A percentile compares a stretch with the other conserved stretches of the same genome.
phyloP scores from a whole-genome alignment of 2,888 invertebrate species.

The Lasioglossum morio region DNA sequence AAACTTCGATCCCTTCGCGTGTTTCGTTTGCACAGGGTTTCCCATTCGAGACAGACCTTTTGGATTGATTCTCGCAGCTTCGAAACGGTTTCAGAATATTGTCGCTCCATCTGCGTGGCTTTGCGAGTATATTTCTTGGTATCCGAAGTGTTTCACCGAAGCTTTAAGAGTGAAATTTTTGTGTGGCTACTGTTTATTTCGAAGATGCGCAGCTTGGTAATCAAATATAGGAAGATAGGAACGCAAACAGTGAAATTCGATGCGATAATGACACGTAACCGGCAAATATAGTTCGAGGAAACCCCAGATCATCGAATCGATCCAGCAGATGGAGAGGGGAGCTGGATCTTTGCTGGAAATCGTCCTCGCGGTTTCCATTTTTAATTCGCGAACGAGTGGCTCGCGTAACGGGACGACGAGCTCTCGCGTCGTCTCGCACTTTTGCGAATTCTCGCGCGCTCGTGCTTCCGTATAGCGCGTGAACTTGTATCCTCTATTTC shows the following conservation, averaged over 20 bases:
- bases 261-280: not conserved
- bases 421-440: constrained; percentile 22
- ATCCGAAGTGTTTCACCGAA: not conserved
- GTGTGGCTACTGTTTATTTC: not conserved
- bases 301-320: not conserved
- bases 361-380: constrained; percentile 25
- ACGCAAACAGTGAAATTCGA: not conserved
- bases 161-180: not conserved
- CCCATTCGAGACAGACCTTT: not conserved
- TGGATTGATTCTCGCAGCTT: not conserved
- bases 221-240: not conserved
- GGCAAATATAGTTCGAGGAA: not conserved
- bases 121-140: not conserved
- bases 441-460: constrained; percentile 46
- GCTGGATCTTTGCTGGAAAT: not conserved
- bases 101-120: not conserved
- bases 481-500: not conserved
- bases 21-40: not conserved
- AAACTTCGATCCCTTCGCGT: not conserved
- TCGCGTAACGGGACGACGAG: constrained; percentile 34
- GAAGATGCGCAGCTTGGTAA: not conserved
- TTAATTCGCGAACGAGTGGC: constrained; percentile 23
- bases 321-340: not conserved
- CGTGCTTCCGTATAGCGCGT: constrained; percentile 35
- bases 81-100: not conserved